Evolutionary conservation across 2,888 invertebrate species (phyloP).

Genomic region (Psylliodes chrysocephalus): DNA sequence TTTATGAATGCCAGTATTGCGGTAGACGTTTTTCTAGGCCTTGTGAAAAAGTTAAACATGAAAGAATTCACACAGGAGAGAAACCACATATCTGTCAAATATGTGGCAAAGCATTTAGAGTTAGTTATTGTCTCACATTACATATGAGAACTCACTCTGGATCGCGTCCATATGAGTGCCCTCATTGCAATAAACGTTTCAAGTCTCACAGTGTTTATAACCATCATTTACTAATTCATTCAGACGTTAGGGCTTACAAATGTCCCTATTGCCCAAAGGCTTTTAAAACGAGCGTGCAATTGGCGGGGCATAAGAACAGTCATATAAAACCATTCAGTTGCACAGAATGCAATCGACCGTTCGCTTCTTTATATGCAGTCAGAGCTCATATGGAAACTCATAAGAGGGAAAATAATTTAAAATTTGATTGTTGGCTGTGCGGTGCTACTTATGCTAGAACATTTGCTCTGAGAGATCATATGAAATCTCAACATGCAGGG

Average conservation of each 20-base stretch:
- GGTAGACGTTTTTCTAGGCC: constrained; percentile 77
- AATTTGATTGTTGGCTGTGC: constrained; percentile 76
- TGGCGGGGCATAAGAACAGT: constrained; percentile 81
- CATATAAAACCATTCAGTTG: constrained; percentile 85
- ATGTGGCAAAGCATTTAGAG: constrained; percentile 83
- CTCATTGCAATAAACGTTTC: constrained; percentile 78
- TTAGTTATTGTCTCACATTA: constrained; percentile 81
- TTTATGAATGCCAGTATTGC: constrained; percentile 79
- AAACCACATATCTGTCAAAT: constrained; percentile 83
- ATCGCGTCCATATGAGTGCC: constrained; percentile 79
- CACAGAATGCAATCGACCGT: constrained; percentile 80
- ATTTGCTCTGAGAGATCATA: constrained; percentile 79
- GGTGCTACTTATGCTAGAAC: constrained; percentile 81
- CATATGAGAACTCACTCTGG: constrained; percentile 85
- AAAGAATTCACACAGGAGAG: constrained; percentile 83
- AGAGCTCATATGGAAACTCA: constrained; percentile 81
- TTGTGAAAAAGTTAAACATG: constrained; percentile 85
- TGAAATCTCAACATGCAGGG: constrained; percentile 71
- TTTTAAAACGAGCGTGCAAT: constrained; percentile 82
- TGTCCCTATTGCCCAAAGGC: constrained; percentile 82
- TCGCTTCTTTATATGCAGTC: constrained; percentile 81
- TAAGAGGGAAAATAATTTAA: constrained; percentile 74
- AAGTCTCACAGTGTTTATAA: constrained; percentile 84
- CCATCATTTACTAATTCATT: constrained; percentile 80
- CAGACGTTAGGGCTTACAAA: constrained; percentile 78